Percentiles rank a stretch among this genome's conserved stretches.
Conservation (phyloP, 2,113 vertebrate species). For the Hemichromis elongatus region DNA sequence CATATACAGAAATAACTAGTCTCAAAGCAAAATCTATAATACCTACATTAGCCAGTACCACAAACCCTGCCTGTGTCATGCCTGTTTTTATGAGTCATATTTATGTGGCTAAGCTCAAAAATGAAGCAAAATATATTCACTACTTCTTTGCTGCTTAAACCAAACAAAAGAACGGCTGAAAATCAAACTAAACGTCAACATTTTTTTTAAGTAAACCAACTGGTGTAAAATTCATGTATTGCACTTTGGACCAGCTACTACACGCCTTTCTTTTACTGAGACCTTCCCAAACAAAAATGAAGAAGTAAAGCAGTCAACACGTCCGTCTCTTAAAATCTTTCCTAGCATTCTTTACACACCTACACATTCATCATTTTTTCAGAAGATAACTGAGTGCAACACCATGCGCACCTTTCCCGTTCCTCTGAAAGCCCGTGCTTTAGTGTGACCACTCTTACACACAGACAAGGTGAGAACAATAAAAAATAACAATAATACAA, state of each 20-base stretch:
- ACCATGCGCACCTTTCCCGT: not conserved
- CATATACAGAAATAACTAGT: not conserved
- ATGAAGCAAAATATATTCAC: not conserved
- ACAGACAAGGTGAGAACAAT: not conserved
- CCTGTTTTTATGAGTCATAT: not conserved
- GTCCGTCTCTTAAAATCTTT: not conserved
- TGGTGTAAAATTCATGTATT: not conserved
- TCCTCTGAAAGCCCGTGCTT: accelerated
- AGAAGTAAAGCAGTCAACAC: not conserved
- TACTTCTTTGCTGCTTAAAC: not conserved
- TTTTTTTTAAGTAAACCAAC: not conserved
- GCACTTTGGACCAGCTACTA: accelerated
- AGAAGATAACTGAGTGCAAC: not conserved
- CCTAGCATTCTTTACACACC: not conserved
- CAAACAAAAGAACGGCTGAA: not conserved
- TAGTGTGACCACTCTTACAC: not conserved
- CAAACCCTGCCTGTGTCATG: accelerated
- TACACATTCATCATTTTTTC: not conserved
- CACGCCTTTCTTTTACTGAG: not conserved
- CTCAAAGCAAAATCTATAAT: not conserved
- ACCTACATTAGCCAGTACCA: not conserved
- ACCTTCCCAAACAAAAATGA: not conserved
- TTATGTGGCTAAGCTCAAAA: too few relatives aligned
- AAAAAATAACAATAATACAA: not conserved
- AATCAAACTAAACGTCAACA: not conserved